These are phyloP conservation scores for Phylloscopus trochilus DNA, from an alignment of 2,113 vertebrate species.

Conservation along the genomic window DNA sequence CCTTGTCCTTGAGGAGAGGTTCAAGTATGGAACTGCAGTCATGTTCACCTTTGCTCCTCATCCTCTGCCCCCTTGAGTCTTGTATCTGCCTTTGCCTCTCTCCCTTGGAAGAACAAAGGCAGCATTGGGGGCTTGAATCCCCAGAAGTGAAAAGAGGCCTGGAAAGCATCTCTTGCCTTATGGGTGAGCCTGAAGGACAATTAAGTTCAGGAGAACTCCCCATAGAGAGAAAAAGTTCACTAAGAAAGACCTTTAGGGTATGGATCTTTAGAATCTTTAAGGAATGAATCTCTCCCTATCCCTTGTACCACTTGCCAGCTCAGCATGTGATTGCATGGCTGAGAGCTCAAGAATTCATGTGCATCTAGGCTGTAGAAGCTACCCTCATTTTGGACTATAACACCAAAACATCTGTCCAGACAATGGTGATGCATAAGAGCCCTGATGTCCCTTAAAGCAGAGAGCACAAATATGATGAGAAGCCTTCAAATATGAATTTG, in stretches of 20 bases:
- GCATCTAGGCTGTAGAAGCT: background rate
- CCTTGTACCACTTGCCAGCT: background rate
- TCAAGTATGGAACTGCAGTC: background rate
- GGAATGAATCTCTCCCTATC: background rate
- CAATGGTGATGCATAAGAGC: background rate
- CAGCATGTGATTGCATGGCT: background rate
- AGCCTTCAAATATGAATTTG: background rate
- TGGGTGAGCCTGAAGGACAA: background rate
- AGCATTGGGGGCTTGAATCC: background rate
- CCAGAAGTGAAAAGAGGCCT: background rate
- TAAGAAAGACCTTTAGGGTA: background rate
- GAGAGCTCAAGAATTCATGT: background rate
- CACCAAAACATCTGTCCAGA: background rate
- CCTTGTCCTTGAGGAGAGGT: background rate
- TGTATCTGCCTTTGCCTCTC: background rate
- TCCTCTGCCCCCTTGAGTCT: background rate
- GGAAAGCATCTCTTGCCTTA: background rate
- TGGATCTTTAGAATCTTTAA: background rate
- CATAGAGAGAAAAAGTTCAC: background rate
- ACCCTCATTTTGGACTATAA: background rate
- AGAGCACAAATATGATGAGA: background rate
- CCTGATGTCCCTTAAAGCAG: background rate
- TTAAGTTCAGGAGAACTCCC: background rate
- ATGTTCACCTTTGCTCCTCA: background rate
- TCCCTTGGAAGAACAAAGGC: background rate